A percentile compares a stretch with the other conserved stretches of the same genome.
Conservation (phyloP, 2,888 invertebrate species). For the Drosophila anomelani region DNA sequence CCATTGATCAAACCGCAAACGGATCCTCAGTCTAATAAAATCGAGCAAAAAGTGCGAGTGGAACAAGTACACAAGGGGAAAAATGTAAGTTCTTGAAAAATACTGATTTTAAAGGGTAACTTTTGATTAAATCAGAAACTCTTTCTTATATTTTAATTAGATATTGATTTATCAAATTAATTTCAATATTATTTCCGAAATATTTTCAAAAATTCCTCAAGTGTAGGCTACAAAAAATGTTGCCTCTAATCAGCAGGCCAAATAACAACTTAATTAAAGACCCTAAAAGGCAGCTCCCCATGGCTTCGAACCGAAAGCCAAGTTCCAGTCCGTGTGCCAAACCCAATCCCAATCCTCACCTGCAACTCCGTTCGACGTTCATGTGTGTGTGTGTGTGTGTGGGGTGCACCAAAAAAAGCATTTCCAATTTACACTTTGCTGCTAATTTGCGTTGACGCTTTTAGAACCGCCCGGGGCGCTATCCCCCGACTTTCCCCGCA, state of each 20-base stretch:
- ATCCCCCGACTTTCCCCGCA: conserved; percentile 50
- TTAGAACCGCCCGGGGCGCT: conserved; percentile 75
- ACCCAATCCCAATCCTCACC: conserved; percentile 16
- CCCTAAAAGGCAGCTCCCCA: conserved; percentile 65
- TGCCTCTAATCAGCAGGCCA: conserved; percentile 71
- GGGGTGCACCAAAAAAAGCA: conserved; percentile 79
- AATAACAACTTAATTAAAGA: conserved; percentile 76
- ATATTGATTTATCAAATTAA: background rate
- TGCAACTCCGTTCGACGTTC: conserved; percentile 1
- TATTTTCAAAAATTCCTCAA: background rate
- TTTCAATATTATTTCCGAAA: background rate
- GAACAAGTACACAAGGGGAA: background rate
- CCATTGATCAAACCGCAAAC: conserved; percentile 44
- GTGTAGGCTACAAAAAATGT: conserved; percentile 57
- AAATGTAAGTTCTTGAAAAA: background rate
- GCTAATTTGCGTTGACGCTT: conserved; percentile 80
- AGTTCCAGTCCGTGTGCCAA: background rate
- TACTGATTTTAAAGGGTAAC: too few species aligned
- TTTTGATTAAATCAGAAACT: background rate
- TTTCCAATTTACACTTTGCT: conserved; percentile 81
- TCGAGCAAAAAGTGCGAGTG: conserved; percentile 7
- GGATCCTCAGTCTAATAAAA: conserved; percentile 8
- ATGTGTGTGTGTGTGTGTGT: conserved; percentile 6
- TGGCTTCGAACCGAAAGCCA: conserved; percentile 4
- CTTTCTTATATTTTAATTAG: background rate